phyloP scores from a whole-genome alignment of 2,113 vertebrate genomes.

The Pipa parva region DNA sequence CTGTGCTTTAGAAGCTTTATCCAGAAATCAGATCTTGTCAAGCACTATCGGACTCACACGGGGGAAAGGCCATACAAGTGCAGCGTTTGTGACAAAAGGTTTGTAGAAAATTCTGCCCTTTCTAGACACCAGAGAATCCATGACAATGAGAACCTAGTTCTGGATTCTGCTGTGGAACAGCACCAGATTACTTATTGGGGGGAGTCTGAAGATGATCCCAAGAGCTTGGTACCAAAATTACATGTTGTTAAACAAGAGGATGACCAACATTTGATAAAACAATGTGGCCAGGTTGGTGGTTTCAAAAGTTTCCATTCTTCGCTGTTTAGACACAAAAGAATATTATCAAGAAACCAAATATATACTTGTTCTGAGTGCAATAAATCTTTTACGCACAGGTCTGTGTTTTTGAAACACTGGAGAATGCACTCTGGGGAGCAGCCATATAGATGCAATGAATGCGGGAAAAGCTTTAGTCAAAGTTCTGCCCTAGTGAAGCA shows the following conservation, averaged over 20 bases:
- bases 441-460: slow-evolving; percentile 44
- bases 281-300: neutral
- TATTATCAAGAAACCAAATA: neutral
- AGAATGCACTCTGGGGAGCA: slow-evolving; percentile 52
- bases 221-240: slow-evolving; percentile 19
- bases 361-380: neutral
- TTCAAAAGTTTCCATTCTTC: neutral
- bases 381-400: slow-evolving; percentile 34
- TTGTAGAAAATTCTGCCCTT: slow-evolving; percentile 49
- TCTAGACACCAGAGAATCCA: slow-evolving; percentile 46
- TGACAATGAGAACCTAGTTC: too few species aligned
- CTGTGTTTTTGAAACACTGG: slow-evolving; percentile 49
- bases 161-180: neutral
- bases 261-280: neutral
- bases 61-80: slow-evolving; percentile 35
- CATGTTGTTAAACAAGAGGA: slow-evolving; percentile 3
- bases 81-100: slow-evolving; percentile 47
- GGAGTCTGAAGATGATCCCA: slow-evolving; percentile 4
- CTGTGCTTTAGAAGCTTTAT: slow-evolving; percentile 52
- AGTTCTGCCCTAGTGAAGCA: slow-evolving; percentile 57
- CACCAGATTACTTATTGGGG: slow-evolving; percentile 20
- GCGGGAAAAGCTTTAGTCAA: slow-evolving; percentile 44
- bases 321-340: neutral
- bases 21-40: slow-evolving; percentile 23
- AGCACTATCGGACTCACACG: slow-evolving; percentile 23